Percentiles rank a stretch among this genome's conserved stretches.
Conservation (phyloP, 1,140 invertebrate genomes). For the Phenacoccus solenopsis region DNA sequence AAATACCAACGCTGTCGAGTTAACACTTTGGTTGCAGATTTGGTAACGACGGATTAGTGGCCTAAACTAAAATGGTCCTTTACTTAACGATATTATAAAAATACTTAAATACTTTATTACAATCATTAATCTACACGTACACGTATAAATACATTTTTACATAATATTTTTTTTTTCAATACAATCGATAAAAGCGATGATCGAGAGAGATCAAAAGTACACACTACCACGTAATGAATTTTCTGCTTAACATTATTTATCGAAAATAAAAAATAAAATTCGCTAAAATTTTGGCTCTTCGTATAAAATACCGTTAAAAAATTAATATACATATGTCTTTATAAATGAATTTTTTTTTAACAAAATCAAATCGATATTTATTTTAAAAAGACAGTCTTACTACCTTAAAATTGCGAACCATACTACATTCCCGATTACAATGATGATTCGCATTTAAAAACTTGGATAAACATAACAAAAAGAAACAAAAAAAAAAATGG, state of each 20-base stretch:
- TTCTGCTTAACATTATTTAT: not conserved
- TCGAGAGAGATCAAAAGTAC: not conserved
- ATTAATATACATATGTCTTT: not conserved
- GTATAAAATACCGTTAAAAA: not conserved
- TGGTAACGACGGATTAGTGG: slow-evolving; percentile 14
- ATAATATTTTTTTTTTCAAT: not conserved
- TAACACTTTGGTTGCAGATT: slow-evolving; percentile 12
- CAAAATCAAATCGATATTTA: not conserved
- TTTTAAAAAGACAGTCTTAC: not conserved
- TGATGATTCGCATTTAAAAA: too few species aligned
- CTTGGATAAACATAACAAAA: not conserved
- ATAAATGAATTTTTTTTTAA: not conserved
- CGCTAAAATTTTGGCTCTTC: not conserved
- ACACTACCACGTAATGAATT: not conserved
- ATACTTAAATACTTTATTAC: not conserved
- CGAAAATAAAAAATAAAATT: not conserved
- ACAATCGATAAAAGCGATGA: slow-evolving; percentile 1
- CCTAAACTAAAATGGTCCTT: slow-evolving; percentile 12
- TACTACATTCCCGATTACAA: not conserved
- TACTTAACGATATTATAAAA: not conserved
- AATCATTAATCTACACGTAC: not conserved
- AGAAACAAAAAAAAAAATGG: slow-evolving; percentile 8
- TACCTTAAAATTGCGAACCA: not conserved
- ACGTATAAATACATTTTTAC: not conserved
- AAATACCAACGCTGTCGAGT: slow-evolving; percentile 5